Conservation (phyloP, 2,888 invertebrate genomes). For the Caenorhabditis angaria region DNA sequence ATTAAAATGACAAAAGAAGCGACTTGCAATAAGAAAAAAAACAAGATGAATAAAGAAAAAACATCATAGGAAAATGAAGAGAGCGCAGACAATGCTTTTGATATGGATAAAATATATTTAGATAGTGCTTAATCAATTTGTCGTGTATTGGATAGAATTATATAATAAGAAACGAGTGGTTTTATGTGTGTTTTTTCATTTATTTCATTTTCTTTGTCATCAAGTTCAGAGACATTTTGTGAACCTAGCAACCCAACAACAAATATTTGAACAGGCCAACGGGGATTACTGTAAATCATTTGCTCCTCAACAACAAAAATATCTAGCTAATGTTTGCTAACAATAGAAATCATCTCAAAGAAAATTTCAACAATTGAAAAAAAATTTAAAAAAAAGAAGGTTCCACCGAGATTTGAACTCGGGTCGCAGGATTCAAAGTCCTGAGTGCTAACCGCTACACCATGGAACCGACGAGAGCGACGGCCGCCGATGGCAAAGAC, state of each 20-base stretch:
- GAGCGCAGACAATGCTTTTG: constrained; percentile 2
- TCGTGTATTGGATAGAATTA: neutral
- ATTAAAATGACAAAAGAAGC: constrained; percentile 4
- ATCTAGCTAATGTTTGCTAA: no score
- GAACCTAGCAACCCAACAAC: neutral
- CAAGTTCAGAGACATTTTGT: no score
- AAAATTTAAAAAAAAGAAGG: constrained; percentile 29
- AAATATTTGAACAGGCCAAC: no score
- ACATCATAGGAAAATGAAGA: neutral
- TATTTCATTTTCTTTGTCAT: no score
- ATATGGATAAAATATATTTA: constrained; percentile 1
- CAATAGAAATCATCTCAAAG: no score
- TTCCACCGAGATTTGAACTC: constrained; percentile 62
- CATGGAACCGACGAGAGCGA: constrained; percentile 39
- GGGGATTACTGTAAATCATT: neutral
- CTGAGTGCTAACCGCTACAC: constrained; percentile 63
- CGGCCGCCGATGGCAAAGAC: neutral
- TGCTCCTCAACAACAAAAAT: no score
- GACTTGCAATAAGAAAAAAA: neutral
- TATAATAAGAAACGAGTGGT: neutral
- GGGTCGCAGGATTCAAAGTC: constrained; percentile 61
- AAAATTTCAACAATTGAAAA: neutral
- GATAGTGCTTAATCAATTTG: constrained; percentile 2
- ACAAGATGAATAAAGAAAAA: neutral
- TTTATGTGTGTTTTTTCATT: no score